Base-by-base conservation (phyloP, 2,113 vertebrate species). In the Paralichthys olivaceus region DNA sequence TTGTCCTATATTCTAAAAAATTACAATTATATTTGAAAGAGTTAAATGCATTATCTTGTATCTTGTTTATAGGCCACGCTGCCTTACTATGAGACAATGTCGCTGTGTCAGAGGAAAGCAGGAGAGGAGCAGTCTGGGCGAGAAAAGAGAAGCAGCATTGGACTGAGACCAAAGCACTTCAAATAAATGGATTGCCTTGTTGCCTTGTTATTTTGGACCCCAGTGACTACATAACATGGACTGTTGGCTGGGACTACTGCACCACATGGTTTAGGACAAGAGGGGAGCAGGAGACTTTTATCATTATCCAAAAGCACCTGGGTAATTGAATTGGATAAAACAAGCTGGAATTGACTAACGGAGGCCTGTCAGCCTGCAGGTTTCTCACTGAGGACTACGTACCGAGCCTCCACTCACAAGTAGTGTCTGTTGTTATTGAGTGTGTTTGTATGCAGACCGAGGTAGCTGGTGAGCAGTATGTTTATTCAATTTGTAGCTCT, bases 271-370 rank as follows among this genome's bases (percentile, higher is more conserved):
- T 85, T 75, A 43, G 60, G 47, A 79, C 62, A 6, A 60, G 69
- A 71, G 34, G 25, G 63, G 70, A 63, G 65, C 55, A 66, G 69
- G 65, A 72, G 49, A 69, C 64, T 69, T 78, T 73, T 57, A 75
- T 84, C 81, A 83, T 77, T 69, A 85, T 74, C 79, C 60, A 77
- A 81, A 85, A 84, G 78, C 72, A 84, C 80, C 58, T 55, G 83
- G 60, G 49, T 87, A 87, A 90, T 79, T 43, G 40, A 43, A 43
- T 43, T 43, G 40, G 40, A 43, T 11, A 43, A 14, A 14, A 15
- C 40, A 43, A 4, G 40, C 40, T 43, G 40, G 4, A 43, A 43
- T 43, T 84, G 68, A 87, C 80, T 88, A 87, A 89, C 32, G 47
- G 29, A 59, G 43, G 53, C 69, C 40, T 77, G 34, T 63, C 64